Evolutionary conservation across 2,113 vertebrate species (phyloP), one percentile per base, ranked within the genome.

Genomic region (Ascaphus truei): DNA sequence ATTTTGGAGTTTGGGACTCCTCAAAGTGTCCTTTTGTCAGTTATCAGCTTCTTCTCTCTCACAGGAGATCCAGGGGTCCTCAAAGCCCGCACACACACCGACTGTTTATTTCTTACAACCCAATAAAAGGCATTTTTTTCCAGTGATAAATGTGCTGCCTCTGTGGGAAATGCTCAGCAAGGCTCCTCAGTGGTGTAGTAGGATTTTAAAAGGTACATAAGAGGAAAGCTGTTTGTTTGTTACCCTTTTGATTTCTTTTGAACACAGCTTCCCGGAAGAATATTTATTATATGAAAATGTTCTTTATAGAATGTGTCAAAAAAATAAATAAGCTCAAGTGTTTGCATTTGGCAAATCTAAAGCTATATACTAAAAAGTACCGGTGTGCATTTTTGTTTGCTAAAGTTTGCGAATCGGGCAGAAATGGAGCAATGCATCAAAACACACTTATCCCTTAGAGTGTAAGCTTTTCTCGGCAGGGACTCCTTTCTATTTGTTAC

Each of bases 21-120:
- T 79, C 73, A 77, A 65, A 83, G 63, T 51, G 51, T 73, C 57
- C 63, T 60, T 79, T 84, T 63, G 52, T 73, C 71, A 61, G 30
- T 83, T 82, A 73, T 65, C 61, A 68, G 43, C 29, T 75, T 84
- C 68, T 56, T 71, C 67, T 52, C 37, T 31, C 23, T 65, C 66
- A 77, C 82, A 74, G 34, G 30, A 76, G 55, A 62, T 62, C 51
- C 62, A 47, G 67, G 66, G 73, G 77, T 37, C 55, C 79, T 62
- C 43, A 68, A 79, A 77, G 34, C 5, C 26, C 7, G 0, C 64
- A 4, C 30, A 37, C 52, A 26, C 57, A 37, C 67, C 25, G 53
- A 66, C 31, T 23, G 66, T 62, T 79, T 50, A 27, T 79, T 71
- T 51, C 76, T 72, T 34, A 23, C 20, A 72, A 11, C 61, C 39